Conservation (phyloP, 1,140 invertebrate species). For the Zelostemma sp. region DNA sequence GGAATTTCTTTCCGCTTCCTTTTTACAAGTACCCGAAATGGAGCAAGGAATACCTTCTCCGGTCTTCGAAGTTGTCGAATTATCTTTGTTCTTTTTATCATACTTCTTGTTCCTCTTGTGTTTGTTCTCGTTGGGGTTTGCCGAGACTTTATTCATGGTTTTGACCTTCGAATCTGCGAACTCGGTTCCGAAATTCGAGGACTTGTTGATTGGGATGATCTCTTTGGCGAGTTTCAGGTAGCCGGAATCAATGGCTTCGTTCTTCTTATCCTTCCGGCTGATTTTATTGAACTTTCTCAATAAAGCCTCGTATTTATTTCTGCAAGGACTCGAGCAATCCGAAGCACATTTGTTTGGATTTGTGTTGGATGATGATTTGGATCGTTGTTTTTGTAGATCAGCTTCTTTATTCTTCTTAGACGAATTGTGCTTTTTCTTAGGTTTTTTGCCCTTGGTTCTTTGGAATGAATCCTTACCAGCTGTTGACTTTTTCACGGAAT, state of each 20-base stretch:
- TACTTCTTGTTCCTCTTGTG: not conserved
- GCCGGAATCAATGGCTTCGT: no score
- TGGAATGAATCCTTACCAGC: no score
- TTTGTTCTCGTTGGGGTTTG: not conserved
- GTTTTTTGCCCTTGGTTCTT: not conserved
- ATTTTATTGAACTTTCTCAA: conserved; percentile 7
- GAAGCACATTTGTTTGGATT: conserved; percentile 13
- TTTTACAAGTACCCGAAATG: not conserved
- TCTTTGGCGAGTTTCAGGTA: no score
- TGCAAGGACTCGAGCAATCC: conserved; percentile 28
- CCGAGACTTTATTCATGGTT: not conserved
- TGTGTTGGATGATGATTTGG: not conserved
- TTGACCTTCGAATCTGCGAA: not conserved
- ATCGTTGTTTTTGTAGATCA: not conserved
- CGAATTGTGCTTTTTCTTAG: not conserved
- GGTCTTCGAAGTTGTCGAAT: not conserved
- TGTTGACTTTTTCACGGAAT: no score
- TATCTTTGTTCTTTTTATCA: not conserved
- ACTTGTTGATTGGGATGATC: not conserved
- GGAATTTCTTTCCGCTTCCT: not conserved
- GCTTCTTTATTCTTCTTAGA: not conserved
- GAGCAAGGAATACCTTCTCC: no score
- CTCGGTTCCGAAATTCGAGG: not conserved
- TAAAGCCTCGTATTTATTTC: conserved; percentile 24
- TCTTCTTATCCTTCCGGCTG: conserved; percentile 3